A percentile compares a stretch with the other conserved stretches of the same genome.
These are phyloP conservation scores for Caenorhabditis uteleia DNA, from an alignment of 2,888 invertebrate species.

Conservation along the genomic window DNA sequence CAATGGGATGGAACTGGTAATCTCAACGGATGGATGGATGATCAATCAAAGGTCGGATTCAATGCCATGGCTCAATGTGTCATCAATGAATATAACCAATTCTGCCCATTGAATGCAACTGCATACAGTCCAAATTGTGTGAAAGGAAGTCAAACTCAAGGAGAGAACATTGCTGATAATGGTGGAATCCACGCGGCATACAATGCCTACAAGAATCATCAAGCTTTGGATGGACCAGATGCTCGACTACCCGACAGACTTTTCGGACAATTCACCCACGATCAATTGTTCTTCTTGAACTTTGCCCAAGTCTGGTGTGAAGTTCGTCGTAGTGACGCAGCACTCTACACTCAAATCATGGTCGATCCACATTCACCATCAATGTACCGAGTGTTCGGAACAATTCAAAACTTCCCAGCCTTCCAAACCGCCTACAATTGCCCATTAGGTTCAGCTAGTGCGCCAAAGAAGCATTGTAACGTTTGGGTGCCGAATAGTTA, in stretches of 20 bases:
- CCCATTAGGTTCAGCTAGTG: conserved; percentile 50
- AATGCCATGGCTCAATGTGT: conserved; percentile 56
- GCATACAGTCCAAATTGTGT: conserved; percentile 58
- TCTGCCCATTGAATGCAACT: conserved; percentile 50
- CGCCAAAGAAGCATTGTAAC: conserved; percentile 58
- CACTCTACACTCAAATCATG: conserved; percentile 48
- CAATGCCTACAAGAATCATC: conserved; percentile 55
- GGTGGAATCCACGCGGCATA: conserved; percentile 70
- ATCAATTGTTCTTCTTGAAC: conserved; percentile 66
- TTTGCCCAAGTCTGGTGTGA: conserved; percentile 67
- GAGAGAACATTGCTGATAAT: conserved; percentile 75
- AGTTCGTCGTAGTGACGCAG: conserved; percentile 30
- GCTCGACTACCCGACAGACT: conserved; percentile 55
- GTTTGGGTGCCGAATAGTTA: conserved; percentile 58
- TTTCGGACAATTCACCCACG: conserved; percentile 56
- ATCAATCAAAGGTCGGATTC: conserved; percentile 46
- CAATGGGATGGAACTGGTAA: conserved; percentile 60
- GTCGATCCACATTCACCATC: conserved; percentile 63
- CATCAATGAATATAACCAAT: conserved; percentile 50
- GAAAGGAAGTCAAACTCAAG: conserved; percentile 74
- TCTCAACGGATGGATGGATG: conserved; percentile 54
- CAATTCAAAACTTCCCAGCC: conserved; percentile 66
- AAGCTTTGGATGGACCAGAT: conserved; percentile 57
- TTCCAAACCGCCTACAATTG: conserved; percentile 67
- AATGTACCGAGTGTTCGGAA: conserved; percentile 60